Evolutionary conservation across 2,888 invertebrate species (phyloP), one percentile per base, ranked within the genome.

Genomic region (Drosophila borealis): DNA sequence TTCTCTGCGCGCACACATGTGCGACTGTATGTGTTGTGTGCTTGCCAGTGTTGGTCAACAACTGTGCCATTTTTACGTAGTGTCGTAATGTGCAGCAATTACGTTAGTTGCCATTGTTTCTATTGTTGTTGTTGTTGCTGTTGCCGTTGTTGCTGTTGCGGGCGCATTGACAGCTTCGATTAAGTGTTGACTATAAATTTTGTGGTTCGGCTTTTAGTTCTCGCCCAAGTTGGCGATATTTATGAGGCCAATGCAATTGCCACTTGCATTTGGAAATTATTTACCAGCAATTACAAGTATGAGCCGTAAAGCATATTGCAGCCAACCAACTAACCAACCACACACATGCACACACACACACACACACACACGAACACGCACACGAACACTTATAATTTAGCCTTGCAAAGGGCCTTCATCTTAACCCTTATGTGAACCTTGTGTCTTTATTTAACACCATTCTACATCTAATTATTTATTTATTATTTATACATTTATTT

Each of bases 141-240:
- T 51, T 53, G 29, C 33, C 69, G 33, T 46, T 60, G 46, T 51
- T 53, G 29, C 33, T 70, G 29, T 54, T 69, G 73, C 67, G 64
- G 50, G 51, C 65, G 50, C 72, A 80, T 86, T 88, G 86, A 88
- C 90, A 90, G 86, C 88, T 83, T 89, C 89, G 90, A 91, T 91
- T 92, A 92, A 91, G 90, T 90, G 90, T 80, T 81, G 81, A 87
- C 88, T 84, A 89, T 92, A 92, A 75, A 91, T 88, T 90, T 74
- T 59, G 62, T 61, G 50, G 51, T 62, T 66, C 55, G 13, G 80
- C 67, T 69, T 29, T 29, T 46, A 44, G 59, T 45, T 65, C 48
- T 6, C 50, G 49, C 42, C 54, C 57, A 56, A 70, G 70, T 65
- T 77, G 50, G 71, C 74, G 67, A 57, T 87, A 80, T 83, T 83